Evolutionary conservation across 2,113 vertebrate species (phyloP).

Genomic region (Crotalus helleri): DNA sequence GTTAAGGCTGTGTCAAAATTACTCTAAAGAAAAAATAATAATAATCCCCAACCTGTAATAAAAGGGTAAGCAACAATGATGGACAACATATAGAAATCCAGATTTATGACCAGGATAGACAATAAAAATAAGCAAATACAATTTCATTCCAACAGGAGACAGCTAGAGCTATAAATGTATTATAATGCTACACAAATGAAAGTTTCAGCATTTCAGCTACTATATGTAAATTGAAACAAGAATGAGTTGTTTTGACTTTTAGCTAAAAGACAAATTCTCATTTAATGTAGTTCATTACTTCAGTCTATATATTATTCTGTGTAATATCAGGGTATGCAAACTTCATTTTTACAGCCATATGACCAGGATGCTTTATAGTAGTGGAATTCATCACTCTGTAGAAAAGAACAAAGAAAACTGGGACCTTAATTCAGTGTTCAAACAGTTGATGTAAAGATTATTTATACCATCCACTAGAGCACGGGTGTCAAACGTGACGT

Average conservation of each 20-base stretch:
- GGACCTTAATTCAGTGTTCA: not conserved
- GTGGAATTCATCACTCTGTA: not conserved
- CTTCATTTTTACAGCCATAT: not conserved
- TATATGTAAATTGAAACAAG: conserved; percentile 63
- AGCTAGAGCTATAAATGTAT: conserved; percentile 68
- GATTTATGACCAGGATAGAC: conserved; percentile 68
- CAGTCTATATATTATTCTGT: not conserved
- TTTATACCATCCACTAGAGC: not conserved
- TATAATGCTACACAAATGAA: conserved; percentile 61
- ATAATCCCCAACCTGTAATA: conserved; percentile 59
- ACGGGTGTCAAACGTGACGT: too few relatives aligned
- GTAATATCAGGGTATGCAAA: not conserved
- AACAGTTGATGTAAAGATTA: not conserved
- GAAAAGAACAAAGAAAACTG: not conserved
- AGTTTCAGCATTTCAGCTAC: conserved; percentile 51
- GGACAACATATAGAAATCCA: conserved; percentile 51
- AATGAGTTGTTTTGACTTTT: not conserved
- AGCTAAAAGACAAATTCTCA: conserved; percentile 7
- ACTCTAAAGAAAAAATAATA: conserved; percentile 50
- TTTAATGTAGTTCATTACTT: not conserved
- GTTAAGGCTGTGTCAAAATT: conserved; percentile 59
- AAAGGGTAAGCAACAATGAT: conserved; percentile 65
- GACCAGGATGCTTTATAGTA: not conserved
- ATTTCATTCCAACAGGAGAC: conserved; percentile 73
- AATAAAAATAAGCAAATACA: conserved; percentile 69